Percentiles rank a stretch among this genome's conserved stretches.
phyloP scores from a whole-genome alignment of 2,797 vertebrate genomes.

The Cyprinodon diabolis region DNA sequence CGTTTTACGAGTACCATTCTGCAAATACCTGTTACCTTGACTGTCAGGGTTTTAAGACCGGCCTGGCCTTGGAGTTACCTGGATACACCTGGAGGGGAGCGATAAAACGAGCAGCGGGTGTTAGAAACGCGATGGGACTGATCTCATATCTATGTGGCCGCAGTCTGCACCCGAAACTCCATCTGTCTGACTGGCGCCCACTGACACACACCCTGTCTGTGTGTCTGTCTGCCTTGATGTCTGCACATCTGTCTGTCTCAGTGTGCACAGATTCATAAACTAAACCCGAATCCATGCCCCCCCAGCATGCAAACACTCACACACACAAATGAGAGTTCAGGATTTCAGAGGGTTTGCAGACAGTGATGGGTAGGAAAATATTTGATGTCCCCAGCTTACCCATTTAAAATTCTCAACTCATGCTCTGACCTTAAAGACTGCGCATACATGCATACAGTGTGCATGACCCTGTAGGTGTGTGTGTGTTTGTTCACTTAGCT shows the following conservation, averaged over 20 bases:
- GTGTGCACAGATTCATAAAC: constrained; percentile 48
- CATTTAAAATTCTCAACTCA: constrained; percentile 80
- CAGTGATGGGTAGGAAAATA: constrained; percentile 81
- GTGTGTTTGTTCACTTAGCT: constrained; percentile 72
- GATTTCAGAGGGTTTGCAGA: constrained; percentile 73
- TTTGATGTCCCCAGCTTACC: constrained; percentile 74
- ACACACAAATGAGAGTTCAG: constrained; percentile 33
- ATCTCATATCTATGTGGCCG: constrained; percentile 57
- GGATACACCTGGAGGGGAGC: constrained; percentile 82
- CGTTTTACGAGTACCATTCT: constrained; percentile 78
- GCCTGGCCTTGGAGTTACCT: constrained; percentile 87
- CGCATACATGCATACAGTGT: constrained; percentile 58
- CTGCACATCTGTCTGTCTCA: constrained; percentile 43
- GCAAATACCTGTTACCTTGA: constrained; percentile 88
- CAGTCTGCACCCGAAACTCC: constrained; percentile 43
- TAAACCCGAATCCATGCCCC: constrained; percentile 34
- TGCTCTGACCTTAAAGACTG: constrained; percentile 80
- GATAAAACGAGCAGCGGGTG: constrained; percentile 76
- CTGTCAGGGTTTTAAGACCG: constrained; percentile 84
- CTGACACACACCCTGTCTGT: constrained; percentile 19
- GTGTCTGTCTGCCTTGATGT: constrained; percentile 15
- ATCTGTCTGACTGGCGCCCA: constrained; percentile 49
- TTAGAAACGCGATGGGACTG: constrained; percentile 59
- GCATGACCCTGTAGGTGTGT: constrained; percentile 33
- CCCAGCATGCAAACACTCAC: constrained; percentile 22